Conservation (phyloP, 2,113 vertebrate genomes). For the Austrofundulus limnaeus region DNA sequence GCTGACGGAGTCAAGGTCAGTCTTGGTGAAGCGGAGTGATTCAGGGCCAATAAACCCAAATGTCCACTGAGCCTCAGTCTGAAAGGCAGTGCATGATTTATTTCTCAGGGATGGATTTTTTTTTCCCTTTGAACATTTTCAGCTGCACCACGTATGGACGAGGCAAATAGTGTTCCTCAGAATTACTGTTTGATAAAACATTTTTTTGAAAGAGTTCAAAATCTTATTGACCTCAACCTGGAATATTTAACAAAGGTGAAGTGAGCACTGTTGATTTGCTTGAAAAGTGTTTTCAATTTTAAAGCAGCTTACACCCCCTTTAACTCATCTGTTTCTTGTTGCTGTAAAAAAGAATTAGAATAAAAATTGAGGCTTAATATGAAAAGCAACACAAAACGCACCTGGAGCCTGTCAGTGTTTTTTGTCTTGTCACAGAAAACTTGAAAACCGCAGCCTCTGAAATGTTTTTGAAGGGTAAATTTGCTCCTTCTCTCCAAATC, state of each 20-base stretch:
- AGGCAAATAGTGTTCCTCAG: background rate
- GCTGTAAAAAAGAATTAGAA: too few relatives aligned
- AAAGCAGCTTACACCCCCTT: too few relatives aligned
- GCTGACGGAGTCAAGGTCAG: slow-evolving; percentile 50
- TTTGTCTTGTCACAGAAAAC: too few relatives aligned
- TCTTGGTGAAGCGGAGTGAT: slow-evolving; percentile 34
- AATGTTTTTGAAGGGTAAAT: too few relatives aligned
- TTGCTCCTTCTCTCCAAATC: too few relatives aligned
- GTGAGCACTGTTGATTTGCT: background rate
- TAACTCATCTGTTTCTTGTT: background rate
- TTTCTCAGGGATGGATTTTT: slow-evolving; percentile 15
- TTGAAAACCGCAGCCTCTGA: too few relatives aligned
- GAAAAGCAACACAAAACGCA: too few relatives aligned
- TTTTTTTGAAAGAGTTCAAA: background rate
- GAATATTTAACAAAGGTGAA: background rate
- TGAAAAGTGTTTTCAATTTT: background rate
- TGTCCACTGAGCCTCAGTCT: background rate
- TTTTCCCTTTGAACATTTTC: slow-evolving; percentile 6
- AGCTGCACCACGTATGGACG: background rate
- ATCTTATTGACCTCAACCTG: background rate
- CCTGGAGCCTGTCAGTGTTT: too few relatives aligned
- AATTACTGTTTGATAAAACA: background rate
- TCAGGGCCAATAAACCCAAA: slow-evolving; percentile 48
- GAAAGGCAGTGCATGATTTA: slow-evolving; percentile 36
- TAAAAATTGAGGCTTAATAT: too few relatives aligned